Evolutionary conservation across 2,797 vertebrate genomes (phyloP), one percentile per base, ranked within the genome.

Genomic region (Paramormyrops hopkinsi): DNA sequence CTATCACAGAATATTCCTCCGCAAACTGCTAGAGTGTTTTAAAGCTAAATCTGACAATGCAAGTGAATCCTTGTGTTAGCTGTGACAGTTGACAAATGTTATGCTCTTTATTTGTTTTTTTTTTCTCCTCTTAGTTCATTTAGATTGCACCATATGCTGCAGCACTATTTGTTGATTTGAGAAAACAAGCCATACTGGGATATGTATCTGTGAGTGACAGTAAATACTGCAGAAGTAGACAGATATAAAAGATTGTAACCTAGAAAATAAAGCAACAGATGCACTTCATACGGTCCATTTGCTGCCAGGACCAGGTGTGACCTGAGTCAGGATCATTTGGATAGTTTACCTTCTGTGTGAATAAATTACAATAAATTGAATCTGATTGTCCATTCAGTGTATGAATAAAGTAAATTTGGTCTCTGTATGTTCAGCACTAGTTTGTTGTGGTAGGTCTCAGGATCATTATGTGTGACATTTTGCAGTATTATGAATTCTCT

Each of bases 331-430:
- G 91, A 92, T 91, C 89, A 91, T 95, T 95, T 96, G 93, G 93
- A 94, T 95, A 95, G 95, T 93, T 94, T 93, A 95, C 94, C 92
- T 93, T 94, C 93, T 93, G 89, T 95, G 94, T 95, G 94, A 94
- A 94, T 95, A 94, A 92, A 96, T 96, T 96, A 95, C 90, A 95
- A 95, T 96, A 94, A 90, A 95, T 96, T 96, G 95, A 92, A 91
- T 94, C 92, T 95, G 94, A 96, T 93, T 95, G 94, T 92, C 93
- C 90, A 93, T 91, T 90, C 94, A 92, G 87, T 91, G 94, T 14
- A 92, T 93, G 92, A 93, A 92, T 93, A 91, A 90, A 92, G 89
- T 82, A 91, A 89, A 90, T 89, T 93, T 92, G 92, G 91, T 92
- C 86, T 89, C 92, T 90, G 89, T 92, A 90, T 93, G 83, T 89